Evolutionary conservation across 2,113 vertebrate species (phyloP).

Genomic region (Paradoxurus hermaphroditus): DNA sequence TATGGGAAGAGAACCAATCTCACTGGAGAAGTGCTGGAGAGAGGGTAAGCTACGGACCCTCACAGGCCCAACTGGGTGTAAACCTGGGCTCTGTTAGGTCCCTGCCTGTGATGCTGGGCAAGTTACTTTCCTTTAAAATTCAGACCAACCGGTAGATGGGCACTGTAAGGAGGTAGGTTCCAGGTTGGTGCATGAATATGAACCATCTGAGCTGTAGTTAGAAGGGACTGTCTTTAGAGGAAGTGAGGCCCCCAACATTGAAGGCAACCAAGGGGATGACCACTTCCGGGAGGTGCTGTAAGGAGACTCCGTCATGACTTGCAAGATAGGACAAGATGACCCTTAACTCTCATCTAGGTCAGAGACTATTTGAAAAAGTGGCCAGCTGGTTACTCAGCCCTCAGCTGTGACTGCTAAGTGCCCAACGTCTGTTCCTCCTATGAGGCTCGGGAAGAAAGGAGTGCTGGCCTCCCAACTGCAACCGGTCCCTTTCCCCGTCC

Average conservation of each 20-base stretch:
- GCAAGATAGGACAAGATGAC: neutral
- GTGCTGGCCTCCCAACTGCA: neutral
- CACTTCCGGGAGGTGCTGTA: neutral
- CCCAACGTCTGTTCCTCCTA: neutral
- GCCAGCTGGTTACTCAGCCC: neutral
- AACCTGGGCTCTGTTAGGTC: neutral
- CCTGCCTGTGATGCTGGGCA: neutral
- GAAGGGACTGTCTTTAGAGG: neutral
- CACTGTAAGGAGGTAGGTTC: neutral
- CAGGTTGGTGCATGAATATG: neutral
- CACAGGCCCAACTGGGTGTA: neutral
- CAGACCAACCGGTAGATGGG: neutral
- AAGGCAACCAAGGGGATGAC: neutral
- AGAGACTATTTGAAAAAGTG: neutral
- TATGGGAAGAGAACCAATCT: neutral
- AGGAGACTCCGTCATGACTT: neutral
- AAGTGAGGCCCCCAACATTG: neutral
- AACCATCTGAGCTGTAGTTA: neutral
- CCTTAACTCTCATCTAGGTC: neutral
- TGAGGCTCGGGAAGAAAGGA: neutral
- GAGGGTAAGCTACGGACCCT: neutral
- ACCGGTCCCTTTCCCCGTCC: neutral
- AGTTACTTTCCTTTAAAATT: neutral
- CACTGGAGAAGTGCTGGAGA: neutral
- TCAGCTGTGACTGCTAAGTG: neutral